Evolutionary conservation across 2,113 vertebrate genomes (phyloP), one percentile per base, ranked within the genome.

Genomic region (Lophotis ruficrista): DNA sequence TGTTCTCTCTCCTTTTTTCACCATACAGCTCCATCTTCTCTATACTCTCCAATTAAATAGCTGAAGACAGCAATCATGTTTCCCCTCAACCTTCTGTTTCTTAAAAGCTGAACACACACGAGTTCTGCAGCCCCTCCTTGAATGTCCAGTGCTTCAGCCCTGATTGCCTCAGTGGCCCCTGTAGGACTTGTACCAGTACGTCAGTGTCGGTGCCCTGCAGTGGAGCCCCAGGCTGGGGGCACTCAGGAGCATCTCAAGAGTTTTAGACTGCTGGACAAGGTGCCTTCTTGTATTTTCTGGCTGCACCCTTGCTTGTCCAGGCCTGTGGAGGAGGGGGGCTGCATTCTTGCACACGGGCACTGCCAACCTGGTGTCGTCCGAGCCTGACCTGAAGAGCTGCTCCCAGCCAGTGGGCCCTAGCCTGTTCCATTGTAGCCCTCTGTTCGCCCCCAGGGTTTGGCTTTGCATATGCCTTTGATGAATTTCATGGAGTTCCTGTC

Each of bases 331-430:
- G 4, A 1, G 0, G 14, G 5, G 5, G 4, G 1, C 12, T 27
- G 12, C 2, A 0, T 9, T 65, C 4, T 13, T 62, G 11, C 13
- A 13, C 0, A 1, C 9, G 2, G 3, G 0, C 38, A 13, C 5
- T 37, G 11, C 5, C 7, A 24, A 9, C 1, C 6, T 35, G 10
- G 9, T 22, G 2, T 45, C 8, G 3, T 61, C 60, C 28, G 37
- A 45, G 8, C 0, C 12, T 9, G 5, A 20, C 54, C 13, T 68
- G 19, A 24, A 57, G 45, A 61, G 5, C 7, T 65, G 11, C 6
- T 65, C 9, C 9, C 45, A 60, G 10, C 0, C n/a, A 45, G 7
- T 4, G 16, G 25, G 6, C 3, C 3, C 2, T 19, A 79, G 1
- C 4, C 18, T 20, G 8, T 48, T 47, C 10, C 61, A 30, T 16